phyloP scores from a whole-genome alignment of 2,797 vertebrate genomes.

The Anas flavirostris region DNA sequence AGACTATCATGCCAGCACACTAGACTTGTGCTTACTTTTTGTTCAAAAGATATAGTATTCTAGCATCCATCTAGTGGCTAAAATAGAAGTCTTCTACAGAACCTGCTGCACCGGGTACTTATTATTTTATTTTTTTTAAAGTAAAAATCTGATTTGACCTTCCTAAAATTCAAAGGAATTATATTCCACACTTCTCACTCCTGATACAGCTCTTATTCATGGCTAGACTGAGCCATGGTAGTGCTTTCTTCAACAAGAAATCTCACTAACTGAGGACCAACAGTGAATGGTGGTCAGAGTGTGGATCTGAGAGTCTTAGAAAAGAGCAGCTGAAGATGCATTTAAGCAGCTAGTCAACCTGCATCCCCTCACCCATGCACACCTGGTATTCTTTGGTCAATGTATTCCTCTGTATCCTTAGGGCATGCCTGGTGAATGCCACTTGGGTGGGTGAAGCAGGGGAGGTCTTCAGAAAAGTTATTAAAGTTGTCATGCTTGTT shows the following conservation, averaged over 20 bases:
- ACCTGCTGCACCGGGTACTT: not conserved
- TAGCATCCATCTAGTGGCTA: not conserved
- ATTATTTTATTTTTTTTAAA: no score
- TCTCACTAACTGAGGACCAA: not conserved
- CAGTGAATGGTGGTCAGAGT: not conserved
- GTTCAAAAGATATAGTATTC: not conserved
- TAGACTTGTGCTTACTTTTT: not conserved
- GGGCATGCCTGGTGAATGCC: not conserved
- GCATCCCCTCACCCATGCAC: not conserved
- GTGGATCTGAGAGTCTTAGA: not conserved
- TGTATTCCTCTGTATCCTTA: not conserved
- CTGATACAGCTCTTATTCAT: not conserved
- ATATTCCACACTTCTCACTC: not conserved
- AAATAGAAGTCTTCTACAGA: not conserved
- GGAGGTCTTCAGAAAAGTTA: not conserved
- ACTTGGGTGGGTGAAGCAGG: fast-evolving
- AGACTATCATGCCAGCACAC: not conserved
- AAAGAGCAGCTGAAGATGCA: not conserved
- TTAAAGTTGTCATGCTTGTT: not conserved
- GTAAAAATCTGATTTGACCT: not conserved
- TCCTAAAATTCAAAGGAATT: not conserved
- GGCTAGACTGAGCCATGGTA: not conserved
- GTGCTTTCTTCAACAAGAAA: not conserved
- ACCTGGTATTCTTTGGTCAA: fast-evolving
- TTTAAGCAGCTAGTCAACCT: no score